Percentiles rank a stretch among this genome's conserved stretches.
Conservation (phyloP, 2,888 invertebrate genomes). For the Morpho helenor region DNA sequence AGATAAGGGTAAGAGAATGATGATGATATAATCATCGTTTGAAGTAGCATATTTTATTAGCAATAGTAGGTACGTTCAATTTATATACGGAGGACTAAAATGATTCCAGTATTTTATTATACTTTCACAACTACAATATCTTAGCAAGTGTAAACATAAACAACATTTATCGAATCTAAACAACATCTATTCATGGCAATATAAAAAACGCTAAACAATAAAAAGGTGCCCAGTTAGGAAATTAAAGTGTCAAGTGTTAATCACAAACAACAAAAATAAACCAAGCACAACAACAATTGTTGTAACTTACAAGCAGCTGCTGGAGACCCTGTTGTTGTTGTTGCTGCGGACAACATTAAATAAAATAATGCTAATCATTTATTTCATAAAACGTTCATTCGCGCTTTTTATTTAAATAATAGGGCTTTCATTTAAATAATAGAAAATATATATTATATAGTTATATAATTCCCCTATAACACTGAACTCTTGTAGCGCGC, state of each 20-base stretch:
- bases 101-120: too few relatives aligned
- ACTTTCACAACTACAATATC: neutral
- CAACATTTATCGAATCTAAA: conserved; percentile 16
- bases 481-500: too few relatives aligned
- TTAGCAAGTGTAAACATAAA: conserved; percentile 9
- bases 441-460: neutral
- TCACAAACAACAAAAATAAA: conserved; percentile 52
- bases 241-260: conserved; percentile 33
- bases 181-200: conserved; percentile 1
- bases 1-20: too few relatives aligned
- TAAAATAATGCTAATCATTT: conserved; percentile 32
- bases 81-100: too few relatives aligned
- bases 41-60: neutral
- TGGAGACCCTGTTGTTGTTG: conserved; percentile 95
- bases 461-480: neutral
- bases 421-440: neutral
- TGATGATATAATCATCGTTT: conserved; percentile 12
- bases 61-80: too few relatives aligned
- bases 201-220: conserved; percentile 10
- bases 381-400: too few relatives aligned
- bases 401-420: neutral
- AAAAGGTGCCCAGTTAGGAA: conserved; percentile 7
- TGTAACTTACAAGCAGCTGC: conserved; percentile 92
- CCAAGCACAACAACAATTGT: conserved; percentile 50
- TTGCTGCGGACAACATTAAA: conserved; percentile 83